Evolutionary conservation across 2,113 vertebrate species (phyloP).

Genomic region (Carassius gibelio): DNA sequence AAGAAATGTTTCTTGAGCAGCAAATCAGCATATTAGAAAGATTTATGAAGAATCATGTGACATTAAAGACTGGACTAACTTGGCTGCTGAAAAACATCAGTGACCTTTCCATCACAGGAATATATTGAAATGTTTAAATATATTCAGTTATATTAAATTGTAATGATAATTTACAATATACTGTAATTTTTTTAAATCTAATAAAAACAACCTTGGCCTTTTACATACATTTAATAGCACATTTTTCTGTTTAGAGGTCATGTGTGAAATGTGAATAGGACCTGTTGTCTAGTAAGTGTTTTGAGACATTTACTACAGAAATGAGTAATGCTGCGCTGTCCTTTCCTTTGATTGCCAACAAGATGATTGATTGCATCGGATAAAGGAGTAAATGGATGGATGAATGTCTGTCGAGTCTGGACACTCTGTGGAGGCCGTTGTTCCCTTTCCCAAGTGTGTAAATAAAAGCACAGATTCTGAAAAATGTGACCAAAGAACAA

Average conservation of each 20-base stretch:
- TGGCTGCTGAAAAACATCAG: too few relatives aligned
- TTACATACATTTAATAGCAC: neutral
- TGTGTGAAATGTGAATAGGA: constrained; percentile 8
- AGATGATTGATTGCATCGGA: constrained; percentile 68
- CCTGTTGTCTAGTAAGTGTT: neutral
- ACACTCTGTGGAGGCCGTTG: constrained; percentile 47
- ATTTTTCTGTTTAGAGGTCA: constrained; percentile 10
- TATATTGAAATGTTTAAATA: neutral
- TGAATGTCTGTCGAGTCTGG: constrained; percentile 57
- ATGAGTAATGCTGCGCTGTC: constrained; percentile 53
- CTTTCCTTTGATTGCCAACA: constrained; percentile 62
- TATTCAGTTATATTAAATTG: neutral
- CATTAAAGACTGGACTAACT: neutral
- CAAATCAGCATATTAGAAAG: neutral
- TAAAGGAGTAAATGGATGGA: constrained; percentile 58
- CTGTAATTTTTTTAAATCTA: neutral
- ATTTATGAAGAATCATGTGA: neutral
- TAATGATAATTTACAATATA: neutral
- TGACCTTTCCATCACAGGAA: neutral
- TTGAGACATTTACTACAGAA: constrained; percentile 51
- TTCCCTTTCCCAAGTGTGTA: constrained; percentile 52
- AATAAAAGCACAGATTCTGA: constrained; percentile 61
- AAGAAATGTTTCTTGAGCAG: neutral
- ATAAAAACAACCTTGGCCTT: neutral
- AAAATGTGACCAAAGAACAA: constrained; percentile 59